Percentiles rank a stretch among this genome's conserved stretches.
phyloP scores from a whole-genome alignment of 1,140 invertebrate species.

The Saccostrea cuccullata region DNA sequence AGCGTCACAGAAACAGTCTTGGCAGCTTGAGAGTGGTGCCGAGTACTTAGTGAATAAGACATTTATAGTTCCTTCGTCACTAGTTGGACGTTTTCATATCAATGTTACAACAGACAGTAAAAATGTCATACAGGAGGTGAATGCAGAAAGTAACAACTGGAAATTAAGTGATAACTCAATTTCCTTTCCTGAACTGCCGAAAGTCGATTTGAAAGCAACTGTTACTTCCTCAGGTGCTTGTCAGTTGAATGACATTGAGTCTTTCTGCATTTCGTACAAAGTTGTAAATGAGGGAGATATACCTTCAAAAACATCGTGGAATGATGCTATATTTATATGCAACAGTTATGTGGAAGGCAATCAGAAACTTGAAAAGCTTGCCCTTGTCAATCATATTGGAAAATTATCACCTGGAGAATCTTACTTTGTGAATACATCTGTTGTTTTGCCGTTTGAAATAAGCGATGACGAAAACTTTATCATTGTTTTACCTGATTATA shows the following conservation, averaged over 20 bases:
- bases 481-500: not conserved
- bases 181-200: not conserved
- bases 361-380: not conserved
- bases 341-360: not conserved
- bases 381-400: not conserved
- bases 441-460: not conserved
- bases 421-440: not conserved
- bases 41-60: not conserved
- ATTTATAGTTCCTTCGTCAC: not conserved
- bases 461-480: not conserved
- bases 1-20: not conserved
- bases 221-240: not conserved
- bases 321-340: slow-evolving; percentile 28
- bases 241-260: not conserved
- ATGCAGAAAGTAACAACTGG: not conserved
- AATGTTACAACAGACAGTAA: not conserved
- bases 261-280: not conserved
- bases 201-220: slow-evolving; percentile 2
- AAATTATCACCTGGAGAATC: slow-evolving; percentile 3
- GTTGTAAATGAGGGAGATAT: not conserved
- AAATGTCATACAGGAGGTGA: not conserved
- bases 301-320: slow-evolving; percentile 3
- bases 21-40: not conserved
- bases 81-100: not conserved
- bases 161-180: not conserved